These are phyloP conservation scores for Emydura subglobosa DNA, from an alignment of 2,113 vertebrate genomes.

Conservation along the genomic window DNA sequence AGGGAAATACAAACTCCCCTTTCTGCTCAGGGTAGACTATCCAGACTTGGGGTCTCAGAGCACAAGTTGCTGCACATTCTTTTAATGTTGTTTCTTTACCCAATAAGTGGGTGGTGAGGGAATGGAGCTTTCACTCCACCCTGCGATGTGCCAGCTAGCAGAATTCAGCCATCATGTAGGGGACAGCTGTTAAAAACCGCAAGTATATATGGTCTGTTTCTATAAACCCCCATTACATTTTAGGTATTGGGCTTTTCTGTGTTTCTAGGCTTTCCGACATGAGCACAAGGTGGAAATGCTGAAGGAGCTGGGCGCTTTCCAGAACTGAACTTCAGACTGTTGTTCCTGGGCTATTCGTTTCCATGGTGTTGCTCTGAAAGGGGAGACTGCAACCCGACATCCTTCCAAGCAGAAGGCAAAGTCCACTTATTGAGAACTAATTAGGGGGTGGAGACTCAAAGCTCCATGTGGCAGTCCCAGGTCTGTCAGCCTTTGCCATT, in stretches of 20 bases:
- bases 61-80: neutral
- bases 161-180: neutral
- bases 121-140: neutral
- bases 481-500: neutral
- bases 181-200: neutral
- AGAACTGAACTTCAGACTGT: too few relatives aligned
- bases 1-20: neutral
- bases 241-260: neutral
- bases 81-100: neutral
- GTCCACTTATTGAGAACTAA: slow-evolving; percentile 31
- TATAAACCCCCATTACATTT: neutral
- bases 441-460: neutral
- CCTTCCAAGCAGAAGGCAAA: neutral
- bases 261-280: neutral
- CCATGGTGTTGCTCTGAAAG: accelerated
- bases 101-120: neutral
- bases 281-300: neutral
- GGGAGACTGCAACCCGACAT: accelerated
- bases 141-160: neutral
- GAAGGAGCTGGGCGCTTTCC: neutral
- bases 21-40: neutral
- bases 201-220: neutral
- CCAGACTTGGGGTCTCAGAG: neutral
- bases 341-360: neutral
- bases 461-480: neutral